Evolutionary conservation across 2,888 invertebrate species (phyloP), one percentile per base, ranked within the genome.

Genomic region (Melinaea menophilus): DNA sequence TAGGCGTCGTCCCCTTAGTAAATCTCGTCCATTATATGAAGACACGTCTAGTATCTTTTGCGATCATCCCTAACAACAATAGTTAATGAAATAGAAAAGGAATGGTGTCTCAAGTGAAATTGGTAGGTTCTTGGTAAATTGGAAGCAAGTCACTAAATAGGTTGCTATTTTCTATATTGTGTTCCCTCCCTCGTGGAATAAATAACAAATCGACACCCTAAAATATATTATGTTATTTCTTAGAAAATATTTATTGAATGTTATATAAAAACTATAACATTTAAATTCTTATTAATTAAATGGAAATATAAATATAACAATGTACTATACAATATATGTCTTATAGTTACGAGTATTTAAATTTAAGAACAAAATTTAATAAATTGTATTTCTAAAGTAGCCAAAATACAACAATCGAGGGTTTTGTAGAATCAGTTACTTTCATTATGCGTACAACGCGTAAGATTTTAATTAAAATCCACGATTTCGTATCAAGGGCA

Each of bases 151-250:
- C 81, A 82, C 87, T 87, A 88, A 88, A 86, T 84, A 88, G 85
- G 84, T 83, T 82, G 87, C 86, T 85, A 81, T 85, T 87, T 86
- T 84, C 82, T 83, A 82, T 84, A 86, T 86, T 87, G 85, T 86
- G 78, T 80, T 81, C 81, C 78, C 83, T 77, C 84, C 84, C 76
- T 85, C 81, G 82, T 86, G 84, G 85, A 90, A 89, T 89, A 89
- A 90, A 90, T 90, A 89, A 90, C 89, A 90, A 89, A 90, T 89
- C 89, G 88, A 86, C 85, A 85, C 85, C 82, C 81, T 84, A 83
- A 86, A 87, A 87, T 86, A 88, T 88, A 84, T 31, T 76, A 88
- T 85, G 80, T 83, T 82, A 85, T 82, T 82, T 83, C 82, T 77
- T 80, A 77, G 75, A 79, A 83, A 83, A 84, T 87, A 86, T 22